phyloP scores from a whole-genome alignment of 2,888 invertebrate species.

The Philonicus albiceps region DNA sequence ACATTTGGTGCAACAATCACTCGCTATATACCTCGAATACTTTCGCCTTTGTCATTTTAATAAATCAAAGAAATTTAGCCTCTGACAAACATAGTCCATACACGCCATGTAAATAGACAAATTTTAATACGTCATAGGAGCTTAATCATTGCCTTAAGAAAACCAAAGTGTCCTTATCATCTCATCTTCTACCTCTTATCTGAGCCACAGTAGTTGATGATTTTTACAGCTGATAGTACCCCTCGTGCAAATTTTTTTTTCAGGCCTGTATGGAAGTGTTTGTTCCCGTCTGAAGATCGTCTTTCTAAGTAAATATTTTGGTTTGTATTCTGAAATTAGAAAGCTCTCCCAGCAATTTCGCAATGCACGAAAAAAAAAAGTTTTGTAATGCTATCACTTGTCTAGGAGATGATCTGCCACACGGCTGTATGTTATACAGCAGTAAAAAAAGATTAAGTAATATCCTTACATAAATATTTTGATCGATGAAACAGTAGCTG shows the following conservation, averaged over 20 bases:
- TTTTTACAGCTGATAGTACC: not conserved
- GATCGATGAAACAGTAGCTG: not conserved
- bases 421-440: not conserved
- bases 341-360: not conserved
- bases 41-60: not conserved
- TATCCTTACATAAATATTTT: not conserved
- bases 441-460: not conserved
- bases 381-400: not conserved
- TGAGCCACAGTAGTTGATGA: not conserved
- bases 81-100: not conserved
- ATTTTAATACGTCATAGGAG: not conserved
- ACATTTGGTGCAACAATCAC: not conserved
- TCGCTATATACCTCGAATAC: not conserved
- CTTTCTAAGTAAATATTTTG: not conserved
- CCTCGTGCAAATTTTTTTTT: not conserved
- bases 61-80: not conserved
- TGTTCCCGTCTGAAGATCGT: not conserved
- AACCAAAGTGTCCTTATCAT: not conserved
- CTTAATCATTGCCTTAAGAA: not conserved
- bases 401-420: not conserved
- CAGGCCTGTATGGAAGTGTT: not conserved
- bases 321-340: not conserved
- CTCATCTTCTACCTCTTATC: not conserved
- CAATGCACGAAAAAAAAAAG: not conserved
- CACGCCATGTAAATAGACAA: not conserved